phyloP scores from a whole-genome alignment of 2,888 invertebrate genomes.

The Timema podura region DNA sequence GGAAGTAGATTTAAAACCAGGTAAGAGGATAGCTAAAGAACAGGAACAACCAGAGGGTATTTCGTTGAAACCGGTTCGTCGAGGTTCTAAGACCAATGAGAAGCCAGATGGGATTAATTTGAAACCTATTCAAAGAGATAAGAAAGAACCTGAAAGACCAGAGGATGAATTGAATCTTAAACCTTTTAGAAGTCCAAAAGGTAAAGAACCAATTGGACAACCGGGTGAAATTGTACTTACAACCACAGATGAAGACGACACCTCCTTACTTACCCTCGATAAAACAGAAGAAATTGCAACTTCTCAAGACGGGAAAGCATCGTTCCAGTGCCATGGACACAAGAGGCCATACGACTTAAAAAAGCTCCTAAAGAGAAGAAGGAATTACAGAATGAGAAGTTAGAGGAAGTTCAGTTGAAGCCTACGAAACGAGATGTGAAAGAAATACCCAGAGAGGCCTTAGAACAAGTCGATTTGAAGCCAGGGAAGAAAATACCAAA shows the following conservation, averaged over 20 bases:
- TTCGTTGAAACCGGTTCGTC: slow-evolving; percentile 14
- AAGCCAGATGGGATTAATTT: no score
- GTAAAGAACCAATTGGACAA: no score
- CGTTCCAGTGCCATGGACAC: background rate
- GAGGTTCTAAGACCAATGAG: no score
- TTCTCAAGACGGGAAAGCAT: no score
- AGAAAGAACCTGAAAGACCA: no score
- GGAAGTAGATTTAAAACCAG: slow-evolving; percentile 24
- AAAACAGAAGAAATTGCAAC: no score
- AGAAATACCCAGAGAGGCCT: slow-evolving; percentile 22
- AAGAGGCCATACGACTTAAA: slow-evolving; percentile 37
- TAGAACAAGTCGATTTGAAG: slow-evolving; percentile 30
- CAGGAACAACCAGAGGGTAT: slow-evolving; percentile 19
- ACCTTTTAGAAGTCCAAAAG: no score
- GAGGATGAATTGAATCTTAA: no score
- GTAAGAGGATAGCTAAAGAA: background rate
- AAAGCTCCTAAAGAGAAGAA: slow-evolving; percentile 44
- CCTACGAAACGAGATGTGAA: slow-evolving; percentile 36
- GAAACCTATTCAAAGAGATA: no score
- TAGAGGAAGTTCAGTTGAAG: slow-evolving; percentile 52
- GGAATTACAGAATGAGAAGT: slow-evolving; percentile 43
- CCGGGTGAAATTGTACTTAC: no score
- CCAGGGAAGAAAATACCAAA: slow-evolving; percentile 28
- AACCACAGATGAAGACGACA: no score
- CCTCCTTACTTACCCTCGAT: no score